Evolutionary conservation across 2,888 invertebrate genomes (phyloP).

Genomic region (Mallateleia sp.): DNA sequence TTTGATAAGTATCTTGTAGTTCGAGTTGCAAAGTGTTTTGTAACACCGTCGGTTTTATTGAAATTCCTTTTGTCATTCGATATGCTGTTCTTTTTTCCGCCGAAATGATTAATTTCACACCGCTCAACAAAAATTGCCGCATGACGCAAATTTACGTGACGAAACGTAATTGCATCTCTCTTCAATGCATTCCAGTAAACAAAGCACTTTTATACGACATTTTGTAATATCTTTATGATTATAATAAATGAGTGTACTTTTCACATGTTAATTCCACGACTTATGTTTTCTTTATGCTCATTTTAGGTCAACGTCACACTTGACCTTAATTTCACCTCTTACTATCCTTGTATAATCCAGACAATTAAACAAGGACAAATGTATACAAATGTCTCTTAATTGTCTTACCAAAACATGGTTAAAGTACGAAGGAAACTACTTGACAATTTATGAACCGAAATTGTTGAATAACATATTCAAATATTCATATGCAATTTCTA

Average conservation of each 20-base stretch:
- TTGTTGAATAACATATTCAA: too few relatives aligned
- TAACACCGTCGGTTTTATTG: slow-evolving; percentile 58
- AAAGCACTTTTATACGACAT: background rate
- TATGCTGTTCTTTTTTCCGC: slow-evolving; percentile 34
- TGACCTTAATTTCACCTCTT: background rate
- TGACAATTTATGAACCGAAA: slow-evolving; percentile 16
- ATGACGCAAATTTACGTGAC: background rate
- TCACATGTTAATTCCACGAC: background rate
- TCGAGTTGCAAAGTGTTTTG: slow-evolving; percentile 57
- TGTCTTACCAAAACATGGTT: background rate
- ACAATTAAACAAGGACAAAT: slow-evolving; percentile 3
- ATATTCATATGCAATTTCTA: too few relatives aligned
- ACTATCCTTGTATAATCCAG: background rate
- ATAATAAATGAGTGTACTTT: too few relatives aligned
- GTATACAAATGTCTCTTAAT: background rate
- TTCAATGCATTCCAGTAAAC: background rate
- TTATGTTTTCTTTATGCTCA: background rate
- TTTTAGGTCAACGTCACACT: background rate
- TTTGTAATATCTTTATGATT: background rate
- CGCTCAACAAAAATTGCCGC: background rate
- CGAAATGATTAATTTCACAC: slow-evolving; percentile 55
- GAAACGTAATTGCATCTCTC: background rate
- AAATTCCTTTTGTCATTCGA: slow-evolving; percentile 70
- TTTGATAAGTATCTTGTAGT: slow-evolving; percentile 58
- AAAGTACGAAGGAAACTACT: background rate